Conservation (phyloP, 2,888 invertebrate species). For the Cerastis rubricosa region DNA sequence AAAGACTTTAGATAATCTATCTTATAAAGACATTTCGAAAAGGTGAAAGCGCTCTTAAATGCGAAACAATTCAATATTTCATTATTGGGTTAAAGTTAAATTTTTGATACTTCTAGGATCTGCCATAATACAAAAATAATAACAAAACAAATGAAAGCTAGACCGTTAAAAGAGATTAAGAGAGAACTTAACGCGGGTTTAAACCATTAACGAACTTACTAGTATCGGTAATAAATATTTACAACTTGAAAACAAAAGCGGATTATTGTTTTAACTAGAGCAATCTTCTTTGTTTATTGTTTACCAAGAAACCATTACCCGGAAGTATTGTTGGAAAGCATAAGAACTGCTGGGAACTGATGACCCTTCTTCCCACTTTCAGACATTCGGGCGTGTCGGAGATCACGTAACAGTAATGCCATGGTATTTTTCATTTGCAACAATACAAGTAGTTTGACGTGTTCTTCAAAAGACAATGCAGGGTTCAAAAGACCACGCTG, state of each 20-base stretch:
- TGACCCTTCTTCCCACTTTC: no score
- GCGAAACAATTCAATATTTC: no score
- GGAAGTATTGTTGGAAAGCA: neutral
- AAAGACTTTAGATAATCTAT: no score
- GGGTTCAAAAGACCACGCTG: no score
- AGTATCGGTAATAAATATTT: constrained; percentile 5
- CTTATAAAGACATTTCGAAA: no score
- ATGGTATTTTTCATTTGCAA: neutral
- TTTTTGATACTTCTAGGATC: neutral
- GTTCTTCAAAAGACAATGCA: neutral
- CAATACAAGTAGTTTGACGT: neutral
- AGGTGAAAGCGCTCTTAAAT: no score
- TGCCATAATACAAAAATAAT: no score
- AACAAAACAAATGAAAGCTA: constrained; percentile 1
- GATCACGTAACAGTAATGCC: neutral
- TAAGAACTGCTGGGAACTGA: neutral
- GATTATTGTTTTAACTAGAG: neutral
- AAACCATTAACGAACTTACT: neutral
- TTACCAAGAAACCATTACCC: neutral
- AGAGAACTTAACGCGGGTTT: neutral
- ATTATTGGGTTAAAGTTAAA: neutral
- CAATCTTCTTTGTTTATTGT: neutral
- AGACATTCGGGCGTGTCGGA: neutral
- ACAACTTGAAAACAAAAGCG: constrained; percentile 19
- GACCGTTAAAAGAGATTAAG: neutral